Conservation (phyloP, 2,797 vertebrate genomes). For the Nyctalus aviator region DNA sequence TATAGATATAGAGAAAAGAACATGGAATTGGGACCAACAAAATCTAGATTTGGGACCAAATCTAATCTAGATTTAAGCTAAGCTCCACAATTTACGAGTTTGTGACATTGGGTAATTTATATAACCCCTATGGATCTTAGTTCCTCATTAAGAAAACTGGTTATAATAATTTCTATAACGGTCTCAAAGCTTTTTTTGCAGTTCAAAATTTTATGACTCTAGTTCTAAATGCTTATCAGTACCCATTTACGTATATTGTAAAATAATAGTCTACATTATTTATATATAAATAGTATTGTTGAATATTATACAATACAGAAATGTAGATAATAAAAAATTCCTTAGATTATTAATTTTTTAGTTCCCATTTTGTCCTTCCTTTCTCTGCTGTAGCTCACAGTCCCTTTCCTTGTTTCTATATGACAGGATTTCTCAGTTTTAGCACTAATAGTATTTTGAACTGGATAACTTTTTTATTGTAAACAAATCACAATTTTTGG, state of each 20-base stretch:
- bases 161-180: background rate
- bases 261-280: background rate
- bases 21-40: background rate
- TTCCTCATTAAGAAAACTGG: constrained; percentile 8
- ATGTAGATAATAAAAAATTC: constrained; percentile 17
- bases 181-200: background rate
- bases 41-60: constrained; percentile 5
- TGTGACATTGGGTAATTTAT: background rate
- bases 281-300: background rate
- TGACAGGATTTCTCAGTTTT: background rate
- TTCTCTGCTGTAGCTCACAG: background rate
- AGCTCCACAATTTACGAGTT: background rate
- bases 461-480: background rate
- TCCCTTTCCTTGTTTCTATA: background rate
- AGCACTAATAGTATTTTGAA: background rate
- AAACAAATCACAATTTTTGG: background rate
- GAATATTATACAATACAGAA: background rate
- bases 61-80: constrained; percentile 38
- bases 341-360: background rate
- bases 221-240: background rate
- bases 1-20: background rate
- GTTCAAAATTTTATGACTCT: background rate
- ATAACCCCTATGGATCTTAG: background rate
- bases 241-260: constrained; percentile 1
- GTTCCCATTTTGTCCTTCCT: background rate